Conservation (phyloP, 2,113 vertebrate species). For the Oncorhynchus gorbuscha region DNA sequence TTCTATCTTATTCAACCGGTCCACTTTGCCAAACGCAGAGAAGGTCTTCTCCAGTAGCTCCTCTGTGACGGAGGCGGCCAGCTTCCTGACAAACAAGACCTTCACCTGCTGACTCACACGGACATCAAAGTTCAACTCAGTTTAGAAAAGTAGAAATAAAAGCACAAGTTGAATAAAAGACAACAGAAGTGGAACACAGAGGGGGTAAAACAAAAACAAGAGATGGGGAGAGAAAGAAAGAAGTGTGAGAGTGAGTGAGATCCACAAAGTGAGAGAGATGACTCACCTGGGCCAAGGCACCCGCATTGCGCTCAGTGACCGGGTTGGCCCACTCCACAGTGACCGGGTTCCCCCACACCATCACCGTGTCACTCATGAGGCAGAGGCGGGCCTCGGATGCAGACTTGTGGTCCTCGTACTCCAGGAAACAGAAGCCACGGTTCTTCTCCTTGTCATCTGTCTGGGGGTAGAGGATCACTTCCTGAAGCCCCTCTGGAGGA, state of each 20-base stretch:
- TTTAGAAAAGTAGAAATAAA: not conserved
- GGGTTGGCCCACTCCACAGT: slow-evolving; percentile 99
- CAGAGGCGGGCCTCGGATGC: slow-evolving; percentile 95
- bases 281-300: slow-evolving; percentile 92
- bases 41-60: slow-evolving; percentile 96
- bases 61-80: slow-evolving; percentile 94
- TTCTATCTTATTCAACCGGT: slow-evolving; percentile 97
- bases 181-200: too few relatives aligned
- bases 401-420: slow-evolving; percentile 98
- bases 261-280: not conserved
- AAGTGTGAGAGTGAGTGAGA: not conserved
- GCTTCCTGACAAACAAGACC: slow-evolving; percentile 97
- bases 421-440: slow-evolving; percentile 97
- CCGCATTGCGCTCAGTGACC: slow-evolving; percentile 94
- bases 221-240: not conserved
- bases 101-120: slow-evolving; percentile 79
- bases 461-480: slow-evolving; percentile 98
- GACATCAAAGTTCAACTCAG: not conserved
- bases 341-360: slow-evolving; percentile 97
- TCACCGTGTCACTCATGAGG: slow-evolving; percentile 97
- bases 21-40: slow-evolving; percentile 96
- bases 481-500: slow-evolving; percentile 92
- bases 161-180: too few relatives aligned
- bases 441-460: slow-evolving; percentile 99
- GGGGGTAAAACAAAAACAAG: too few relatives aligned